These are phyloP conservation scores for Eidolon dupreanum DNA, from an alignment of 2,797 vertebrate genomes.

Conservation along the genomic window DNA sequence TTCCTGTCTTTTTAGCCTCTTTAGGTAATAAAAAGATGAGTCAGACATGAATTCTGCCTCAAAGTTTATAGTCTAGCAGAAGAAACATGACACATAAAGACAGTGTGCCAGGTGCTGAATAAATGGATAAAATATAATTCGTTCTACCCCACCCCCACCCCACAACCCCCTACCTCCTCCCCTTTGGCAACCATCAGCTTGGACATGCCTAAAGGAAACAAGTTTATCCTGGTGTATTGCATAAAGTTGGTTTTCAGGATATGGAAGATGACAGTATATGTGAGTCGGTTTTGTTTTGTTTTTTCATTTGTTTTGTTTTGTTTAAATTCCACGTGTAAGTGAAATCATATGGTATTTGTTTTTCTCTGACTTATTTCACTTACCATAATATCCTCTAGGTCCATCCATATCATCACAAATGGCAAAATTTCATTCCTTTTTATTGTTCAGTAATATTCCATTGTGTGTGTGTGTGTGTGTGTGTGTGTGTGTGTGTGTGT, in stretches of 20 bases:
- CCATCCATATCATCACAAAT: background rate
- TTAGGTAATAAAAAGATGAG: slow-evolving; percentile 42
- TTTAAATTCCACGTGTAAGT: background rate
- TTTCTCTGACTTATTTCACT: background rate
- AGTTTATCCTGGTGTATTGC: background rate
- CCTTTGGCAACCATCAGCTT: background rate
- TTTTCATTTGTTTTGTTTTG: background rate
- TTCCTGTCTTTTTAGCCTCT: slow-evolving; percentile 30
- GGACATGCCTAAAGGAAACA: background rate
- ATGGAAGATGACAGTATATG: background rate
- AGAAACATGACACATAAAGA: background rate
- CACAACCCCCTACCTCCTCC: background rate
- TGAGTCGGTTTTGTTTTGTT: background rate
- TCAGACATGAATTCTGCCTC: slow-evolving; percentile 18
- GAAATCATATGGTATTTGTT: background rate
- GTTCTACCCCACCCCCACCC: background rate
- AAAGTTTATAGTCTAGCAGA: background rate
- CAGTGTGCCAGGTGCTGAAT: background rate
- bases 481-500: background rate
- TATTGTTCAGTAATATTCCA: background rate
- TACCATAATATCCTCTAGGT: background rate
- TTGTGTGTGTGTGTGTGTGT: background rate
- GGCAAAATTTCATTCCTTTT: background rate
- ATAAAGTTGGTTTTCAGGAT: background rate
- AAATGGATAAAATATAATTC: background rate